A percentile compares a stretch with the other conserved stretches of the same genome.
Conservation (phyloP, 2,113 vertebrate species). For the Catharus bicknelli region DNA sequence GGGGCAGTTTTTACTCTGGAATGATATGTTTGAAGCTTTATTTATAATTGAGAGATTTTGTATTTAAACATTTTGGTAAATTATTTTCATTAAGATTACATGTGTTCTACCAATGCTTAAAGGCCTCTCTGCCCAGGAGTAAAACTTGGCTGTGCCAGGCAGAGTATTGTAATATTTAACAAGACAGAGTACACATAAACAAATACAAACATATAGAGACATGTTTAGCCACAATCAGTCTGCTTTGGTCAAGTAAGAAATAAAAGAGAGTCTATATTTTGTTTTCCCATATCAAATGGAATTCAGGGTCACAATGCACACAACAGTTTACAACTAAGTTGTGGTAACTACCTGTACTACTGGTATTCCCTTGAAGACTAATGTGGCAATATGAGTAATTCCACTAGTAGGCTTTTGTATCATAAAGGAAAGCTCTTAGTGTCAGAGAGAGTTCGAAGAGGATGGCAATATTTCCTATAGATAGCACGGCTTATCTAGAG, state of each 20-base stretch:
- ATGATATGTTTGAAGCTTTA: neutral
- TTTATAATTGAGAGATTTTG: neutral
- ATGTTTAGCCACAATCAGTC: neutral
- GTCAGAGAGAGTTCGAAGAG: neutral
- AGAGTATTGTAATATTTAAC: neutral
- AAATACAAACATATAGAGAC: neutral
- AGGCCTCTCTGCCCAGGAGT: neutral
- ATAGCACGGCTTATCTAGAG: neutral
- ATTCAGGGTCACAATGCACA: neutral
- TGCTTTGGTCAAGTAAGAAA: neutral
- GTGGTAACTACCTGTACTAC: neutral
- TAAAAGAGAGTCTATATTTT: neutral
- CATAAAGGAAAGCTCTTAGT: neutral
- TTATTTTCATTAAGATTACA: neutral
- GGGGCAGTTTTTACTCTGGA: neutral
- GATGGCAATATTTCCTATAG: neutral
- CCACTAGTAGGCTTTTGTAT: neutral
- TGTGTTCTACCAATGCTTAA: neutral
- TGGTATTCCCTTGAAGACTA: neutral
- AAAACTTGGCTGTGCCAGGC: neutral
- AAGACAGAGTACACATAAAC: neutral
- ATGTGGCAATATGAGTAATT: neutral
- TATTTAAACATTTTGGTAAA: neutral
- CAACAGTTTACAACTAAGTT: neutral
- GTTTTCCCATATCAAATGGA: neutral